Evolutionary conservation across 2,113 vertebrate species (phyloP).

Genomic region (Solenodon paradoxus): DNA sequence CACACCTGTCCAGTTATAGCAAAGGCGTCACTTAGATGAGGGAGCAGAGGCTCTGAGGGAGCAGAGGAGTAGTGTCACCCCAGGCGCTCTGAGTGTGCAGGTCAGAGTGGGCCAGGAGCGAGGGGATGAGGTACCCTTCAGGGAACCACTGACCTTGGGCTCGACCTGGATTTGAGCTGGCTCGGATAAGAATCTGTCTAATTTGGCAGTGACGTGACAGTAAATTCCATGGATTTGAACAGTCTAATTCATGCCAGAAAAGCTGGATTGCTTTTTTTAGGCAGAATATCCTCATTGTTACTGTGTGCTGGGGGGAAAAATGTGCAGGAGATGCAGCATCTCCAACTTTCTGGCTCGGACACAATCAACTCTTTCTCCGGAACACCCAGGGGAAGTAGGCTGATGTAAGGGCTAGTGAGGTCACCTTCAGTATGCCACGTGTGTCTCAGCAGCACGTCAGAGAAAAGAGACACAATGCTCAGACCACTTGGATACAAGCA

Average conservation of each 20-base stretch:
- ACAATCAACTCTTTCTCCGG: not conserved
- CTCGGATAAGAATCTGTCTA: slow-evolving; percentile 24
- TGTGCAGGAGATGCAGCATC: not conserved
- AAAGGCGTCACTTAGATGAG: not conserved
- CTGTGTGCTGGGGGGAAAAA: not conserved
- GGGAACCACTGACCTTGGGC: not conserved
- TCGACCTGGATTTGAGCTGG: not conserved
- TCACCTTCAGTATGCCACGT: not conserved
- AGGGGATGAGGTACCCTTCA: not conserved
- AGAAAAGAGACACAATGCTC: not conserved
- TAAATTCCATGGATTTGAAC: slow-evolving; percentile 30
- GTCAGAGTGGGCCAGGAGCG: rapidly evolving
- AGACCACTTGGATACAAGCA: not conserved
- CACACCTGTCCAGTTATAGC: not conserved
- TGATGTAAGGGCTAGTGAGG: not conserved
- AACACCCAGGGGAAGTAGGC: not conserved
- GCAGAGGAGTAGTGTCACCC: not conserved
- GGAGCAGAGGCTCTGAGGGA: not conserved
- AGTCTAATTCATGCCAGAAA: not conserved
- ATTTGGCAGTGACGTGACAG: not conserved
- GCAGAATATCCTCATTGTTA: slow-evolving; percentile 37
- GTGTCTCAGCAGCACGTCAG: not conserved
- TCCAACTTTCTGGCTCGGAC: not conserved
- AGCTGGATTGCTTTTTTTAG: slow-evolving; percentile 12
- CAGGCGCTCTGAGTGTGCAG: not conserved